Conservation (phyloP, 92 coral and sea anemone species). For the Epizoanthus rinbou region DNA sequence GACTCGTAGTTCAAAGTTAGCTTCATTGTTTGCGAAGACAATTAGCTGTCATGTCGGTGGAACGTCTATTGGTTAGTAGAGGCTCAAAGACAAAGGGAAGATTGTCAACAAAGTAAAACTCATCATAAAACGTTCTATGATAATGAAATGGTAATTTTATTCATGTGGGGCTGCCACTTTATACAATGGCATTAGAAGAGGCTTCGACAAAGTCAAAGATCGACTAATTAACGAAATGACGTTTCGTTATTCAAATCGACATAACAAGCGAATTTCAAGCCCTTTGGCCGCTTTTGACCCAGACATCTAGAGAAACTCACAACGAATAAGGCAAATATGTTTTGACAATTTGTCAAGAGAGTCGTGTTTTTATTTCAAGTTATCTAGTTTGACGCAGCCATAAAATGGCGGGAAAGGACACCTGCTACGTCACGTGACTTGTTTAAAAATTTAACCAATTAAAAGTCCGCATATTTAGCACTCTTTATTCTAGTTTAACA, state of each 20-base stretch:
- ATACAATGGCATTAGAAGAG: not conserved
- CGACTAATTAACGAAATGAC: not conserved
- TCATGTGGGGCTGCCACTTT: not conserved
- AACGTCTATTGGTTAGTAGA: constrained; percentile 2
- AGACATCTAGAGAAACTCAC: not conserved
- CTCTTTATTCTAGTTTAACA: constrained; percentile 25
- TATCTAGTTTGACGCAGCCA: not conserved
- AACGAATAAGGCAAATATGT: not conserved
- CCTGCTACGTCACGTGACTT: constrained; percentile 63
- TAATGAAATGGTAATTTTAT: constrained; percentile 17
- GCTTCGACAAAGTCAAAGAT: not conserved
- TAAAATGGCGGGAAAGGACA: constrained; percentile 50
- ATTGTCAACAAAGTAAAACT: not conserved
- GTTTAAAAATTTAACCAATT: constrained; percentile 24
- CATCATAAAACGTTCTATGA: constrained; percentile 10
- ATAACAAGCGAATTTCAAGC: not conserved
- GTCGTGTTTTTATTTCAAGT: not conserved
- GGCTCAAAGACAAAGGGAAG: not conserved
- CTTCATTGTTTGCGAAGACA: not conserved
- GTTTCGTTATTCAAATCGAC: not conserved
- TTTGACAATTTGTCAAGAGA: constrained; percentile 15
- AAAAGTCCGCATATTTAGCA: not conserved
- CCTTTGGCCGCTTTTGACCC: not conserved
- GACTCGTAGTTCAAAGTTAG: too few relatives aligned
- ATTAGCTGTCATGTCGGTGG: not conserved